Evolutionary conservation across 2,888 invertebrate species (phyloP).

Genomic region (Microplitis deprimator): DNA sequence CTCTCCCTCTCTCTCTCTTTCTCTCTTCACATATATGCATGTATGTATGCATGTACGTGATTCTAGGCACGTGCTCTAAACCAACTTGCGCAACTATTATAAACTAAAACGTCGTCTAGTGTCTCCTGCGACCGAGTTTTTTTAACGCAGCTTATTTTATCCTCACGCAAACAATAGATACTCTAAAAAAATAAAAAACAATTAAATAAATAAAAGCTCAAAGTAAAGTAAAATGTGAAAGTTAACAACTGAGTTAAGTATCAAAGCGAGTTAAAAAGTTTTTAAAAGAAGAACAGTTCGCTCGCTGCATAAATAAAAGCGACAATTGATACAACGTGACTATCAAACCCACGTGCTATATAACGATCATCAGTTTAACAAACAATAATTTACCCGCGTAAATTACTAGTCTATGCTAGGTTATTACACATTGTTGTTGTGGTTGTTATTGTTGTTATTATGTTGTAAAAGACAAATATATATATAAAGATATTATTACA

Average conservation of each 20-base stretch:
- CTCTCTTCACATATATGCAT: not conserved
- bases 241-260: too few species aligned
- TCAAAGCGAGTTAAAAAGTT: not conserved
- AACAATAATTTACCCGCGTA: too few species aligned
- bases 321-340: not conserved
- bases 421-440: too few species aligned
- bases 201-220: not conserved
- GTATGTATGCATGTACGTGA: constrained; percentile 24
- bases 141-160: constrained; percentile 8
- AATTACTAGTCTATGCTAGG: too few species aligned
- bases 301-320: not conserved
- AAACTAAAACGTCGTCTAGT: not conserved
- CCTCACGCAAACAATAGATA: not conserved
- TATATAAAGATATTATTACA: too few species aligned
- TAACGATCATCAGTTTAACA: too few species aligned
- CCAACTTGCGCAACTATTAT: not conserved
- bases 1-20: constrained; percentile 1
- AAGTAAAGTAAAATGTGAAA: too few species aligned
- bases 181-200: not conserved
- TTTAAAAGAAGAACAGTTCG: not conserved
- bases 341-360: not conserved
- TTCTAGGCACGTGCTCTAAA: constrained; percentile 36
- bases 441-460: too few species aligned
- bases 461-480: too few species aligned
- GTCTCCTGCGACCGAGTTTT: constrained; percentile 30